Evolutionary conservation across 1,140 invertebrate species (phyloP).

Genomic region (Neuroterus valhalla): DNA sequence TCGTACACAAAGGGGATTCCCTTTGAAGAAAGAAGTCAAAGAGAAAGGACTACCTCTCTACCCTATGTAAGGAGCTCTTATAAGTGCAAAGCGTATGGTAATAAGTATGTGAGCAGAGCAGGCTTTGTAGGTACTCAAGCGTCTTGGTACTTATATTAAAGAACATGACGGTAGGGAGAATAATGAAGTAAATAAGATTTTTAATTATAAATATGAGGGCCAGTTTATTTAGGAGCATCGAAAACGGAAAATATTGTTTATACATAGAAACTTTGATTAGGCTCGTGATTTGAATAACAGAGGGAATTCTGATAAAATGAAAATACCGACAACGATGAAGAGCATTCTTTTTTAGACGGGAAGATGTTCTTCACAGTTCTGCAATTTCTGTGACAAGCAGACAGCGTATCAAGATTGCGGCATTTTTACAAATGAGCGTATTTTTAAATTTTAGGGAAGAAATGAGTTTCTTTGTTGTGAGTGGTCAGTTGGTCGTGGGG

Average conservation of each 20-base stretch:
- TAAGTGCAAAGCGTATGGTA: not conserved
- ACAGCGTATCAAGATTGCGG: too few species aligned
- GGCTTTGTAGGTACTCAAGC: conserved; percentile 12
- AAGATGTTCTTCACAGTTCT: conserved; percentile 18
- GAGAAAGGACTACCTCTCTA: not conserved
- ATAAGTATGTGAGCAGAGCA: conserved; percentile 3
- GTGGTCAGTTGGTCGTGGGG: too few species aligned
- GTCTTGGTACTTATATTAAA: not conserved
- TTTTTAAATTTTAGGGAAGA: too few species aligned
- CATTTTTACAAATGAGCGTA: too few species aligned
- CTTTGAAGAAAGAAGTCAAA: not conserved
- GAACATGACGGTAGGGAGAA: not conserved
- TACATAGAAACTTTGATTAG: too few species aligned
- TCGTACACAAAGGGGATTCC: not conserved
- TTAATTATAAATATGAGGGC: not conserved
- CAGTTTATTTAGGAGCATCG: too few species aligned
- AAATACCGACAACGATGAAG: conserved; percentile 33
- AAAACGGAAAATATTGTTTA: too few species aligned
- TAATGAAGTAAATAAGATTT: not conserved
- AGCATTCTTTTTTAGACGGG: not conserved
- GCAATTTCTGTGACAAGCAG: not conserved
- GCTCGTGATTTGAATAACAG: conserved; percentile 29
- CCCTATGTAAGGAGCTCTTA: not conserved
- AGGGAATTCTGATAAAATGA: conserved; percentile 37
- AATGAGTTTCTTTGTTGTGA: too few species aligned